Evolutionary conservation across 2,797 vertebrate genomes (phyloP), one percentile per base, ranked within the genome.

Genomic region (Rhinoraja longicauda): DNA sequence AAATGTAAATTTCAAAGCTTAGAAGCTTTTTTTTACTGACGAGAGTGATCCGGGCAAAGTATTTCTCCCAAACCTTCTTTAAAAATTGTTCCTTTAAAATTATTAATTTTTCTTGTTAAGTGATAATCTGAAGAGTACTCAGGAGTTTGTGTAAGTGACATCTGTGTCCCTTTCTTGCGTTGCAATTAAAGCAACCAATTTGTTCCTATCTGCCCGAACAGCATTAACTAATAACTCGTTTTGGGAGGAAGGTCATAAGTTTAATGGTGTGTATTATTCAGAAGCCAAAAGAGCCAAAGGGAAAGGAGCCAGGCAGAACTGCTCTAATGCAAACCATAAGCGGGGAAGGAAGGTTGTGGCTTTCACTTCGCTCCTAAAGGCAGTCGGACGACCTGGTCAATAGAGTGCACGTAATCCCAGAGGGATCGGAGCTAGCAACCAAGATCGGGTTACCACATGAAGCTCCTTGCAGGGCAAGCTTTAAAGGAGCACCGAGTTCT

Each of bases 321-420:
- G 94, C 93, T 94, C 95, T 98, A 98, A 98, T 98, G 95, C 93
- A 95, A 97, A 97, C 96, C 98, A 98, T 96, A 97, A 97, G 96
- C 95, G 96, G 95, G 95, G 72, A 92, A 92, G 90, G 90, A 75
- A 92, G 90, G 90, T 92, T 95, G 94, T 95, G 94, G 94, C 93
- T 96, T 95, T 95, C 95, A 96, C 95, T 94, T 94, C 95, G 94
- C 95, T 94, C 95, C 95, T 94, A 94, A 93, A 94, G 95, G 93
- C 95, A 94, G 95, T 93, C 93, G 95, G 94, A 94, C 95, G 93
- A 94, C 94, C 94, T 94, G 93, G 94, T 95, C 95, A 94, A 94
- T 93, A 94, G 39, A 92, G 90, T 75, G 72, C 67, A 73, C 67
- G 9, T 92, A 92, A 92, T 92, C 90, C 70, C 90, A n/a, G 90